These are phyloP conservation scores for Elephas maximus DNA, from an alignment of 2,113 vertebrate species.

Conservation along the genomic window DNA sequence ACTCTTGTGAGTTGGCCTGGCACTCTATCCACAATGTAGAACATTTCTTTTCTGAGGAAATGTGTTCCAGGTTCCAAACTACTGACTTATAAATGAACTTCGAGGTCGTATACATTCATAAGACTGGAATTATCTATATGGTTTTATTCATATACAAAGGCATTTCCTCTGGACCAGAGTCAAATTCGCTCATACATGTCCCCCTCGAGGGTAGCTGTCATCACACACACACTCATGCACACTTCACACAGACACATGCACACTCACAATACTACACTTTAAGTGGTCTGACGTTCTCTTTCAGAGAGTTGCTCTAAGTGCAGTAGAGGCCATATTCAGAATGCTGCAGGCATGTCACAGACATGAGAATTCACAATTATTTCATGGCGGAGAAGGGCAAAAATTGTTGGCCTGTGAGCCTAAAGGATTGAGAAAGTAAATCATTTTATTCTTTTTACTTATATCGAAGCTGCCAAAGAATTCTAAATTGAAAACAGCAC, in stretches of 20 bases:
- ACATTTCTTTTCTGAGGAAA: conserved; percentile 51
- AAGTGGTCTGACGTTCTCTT: background rate
- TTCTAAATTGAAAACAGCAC: background rate
- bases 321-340: background rate
- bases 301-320: background rate
- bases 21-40: conserved; percentile 11
- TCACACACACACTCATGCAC: background rate
- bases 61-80: conserved; percentile 60
- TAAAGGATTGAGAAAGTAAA: background rate
- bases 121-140: conserved; percentile 11
- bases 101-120: background rate
- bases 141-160: conserved; percentile 7
- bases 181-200: background rate
- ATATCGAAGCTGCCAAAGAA: background rate
- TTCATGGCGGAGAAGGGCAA: background rate
- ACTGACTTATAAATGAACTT: conserved; percentile 70
- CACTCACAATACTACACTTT: background rate
- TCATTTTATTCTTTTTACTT: background rate
- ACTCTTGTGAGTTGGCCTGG: background rate
- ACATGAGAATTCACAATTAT: background rate
- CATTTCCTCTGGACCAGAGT: background rate
- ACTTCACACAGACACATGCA: no score
- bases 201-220: background rate
- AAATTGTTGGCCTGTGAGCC: background rate
- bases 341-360: background rate